Conservation (phyloP, 1,140 invertebrate genomes). For the Tetragonula clypearis region DNA sequence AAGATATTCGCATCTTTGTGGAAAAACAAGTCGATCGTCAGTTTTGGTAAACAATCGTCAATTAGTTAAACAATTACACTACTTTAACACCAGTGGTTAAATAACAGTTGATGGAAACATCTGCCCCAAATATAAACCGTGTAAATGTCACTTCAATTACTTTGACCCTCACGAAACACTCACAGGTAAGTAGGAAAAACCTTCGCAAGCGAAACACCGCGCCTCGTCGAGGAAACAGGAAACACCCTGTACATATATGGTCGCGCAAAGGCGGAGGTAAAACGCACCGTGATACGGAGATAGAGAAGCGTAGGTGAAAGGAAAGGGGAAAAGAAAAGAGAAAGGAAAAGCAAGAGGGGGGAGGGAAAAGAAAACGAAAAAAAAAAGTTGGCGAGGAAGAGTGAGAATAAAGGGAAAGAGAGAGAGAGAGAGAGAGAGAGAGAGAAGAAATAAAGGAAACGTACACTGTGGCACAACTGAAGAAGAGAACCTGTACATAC, state of each 20-base stretch:
- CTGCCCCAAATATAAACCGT: no score
- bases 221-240: neutral
- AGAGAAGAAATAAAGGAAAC: neutral
- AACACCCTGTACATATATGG: neutral
- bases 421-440: neutral
- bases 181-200: no score
- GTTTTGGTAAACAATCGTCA: no score
- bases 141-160: no score
- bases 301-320: conserved; percentile 31
- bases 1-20: no score
- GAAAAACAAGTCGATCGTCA: no score
- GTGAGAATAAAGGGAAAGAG: no score
- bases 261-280: neutral
- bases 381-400: neutral
- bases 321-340: neutral
- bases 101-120: no score
- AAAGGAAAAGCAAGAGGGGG: neutral
- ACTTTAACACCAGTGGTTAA: no score
- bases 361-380: no score
- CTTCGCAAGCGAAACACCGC: neutral
- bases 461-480: conserved; percentile 29
- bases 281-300: conserved; percentile 27
- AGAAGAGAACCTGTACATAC: conserved; percentile 34
- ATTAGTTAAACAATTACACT: no score
- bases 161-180: no score